These are phyloP conservation scores for Auanema freiburgensis DNA, from an alignment of 2,888 invertebrate species.

Conservation along the genomic window DNA sequence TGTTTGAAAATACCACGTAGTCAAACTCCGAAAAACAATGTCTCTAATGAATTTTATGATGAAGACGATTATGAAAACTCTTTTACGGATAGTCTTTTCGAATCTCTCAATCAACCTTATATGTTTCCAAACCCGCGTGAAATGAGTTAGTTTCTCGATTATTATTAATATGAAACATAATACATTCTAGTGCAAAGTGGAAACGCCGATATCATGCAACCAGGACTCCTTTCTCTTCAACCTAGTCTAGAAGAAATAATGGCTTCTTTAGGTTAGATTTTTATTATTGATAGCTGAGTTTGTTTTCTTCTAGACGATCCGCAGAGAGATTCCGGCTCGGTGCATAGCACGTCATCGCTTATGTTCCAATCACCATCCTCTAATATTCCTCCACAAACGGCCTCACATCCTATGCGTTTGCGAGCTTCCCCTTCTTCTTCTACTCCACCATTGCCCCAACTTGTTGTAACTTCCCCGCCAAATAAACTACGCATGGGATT, in stretches of 20 bases:
- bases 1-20: conserved; percentile 25
- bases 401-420: neutral
- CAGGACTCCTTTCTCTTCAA: conserved; percentile 92
- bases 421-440: neutral
- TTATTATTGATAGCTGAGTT: too few relatives aligned
- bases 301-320: neutral
- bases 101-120: conserved; percentile 76
- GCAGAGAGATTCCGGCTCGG: neutral
- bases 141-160: conserved; percentile 65
- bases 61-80: conserved; percentile 64
- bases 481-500: neutral
- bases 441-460: neutral
- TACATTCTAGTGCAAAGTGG: conserved; percentile 74
- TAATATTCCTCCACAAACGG: neutral
- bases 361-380: neutral
- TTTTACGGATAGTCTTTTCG: conserved; percentile 67
- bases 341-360: neutral
- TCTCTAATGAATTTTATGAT: conserved; percentile 41
- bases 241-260: conserved; percentile 72
- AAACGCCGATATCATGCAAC: conserved; percentile 85
- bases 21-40: conserved; percentile 54
- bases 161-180: neutral
- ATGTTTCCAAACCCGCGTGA: conserved; percentile 95
- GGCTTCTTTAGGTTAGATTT: conserved; percentile 29
- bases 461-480: neutral